phyloP scores from a whole-genome alignment of 1,140 invertebrate genomes.

The Brachionus angularis region DNA sequence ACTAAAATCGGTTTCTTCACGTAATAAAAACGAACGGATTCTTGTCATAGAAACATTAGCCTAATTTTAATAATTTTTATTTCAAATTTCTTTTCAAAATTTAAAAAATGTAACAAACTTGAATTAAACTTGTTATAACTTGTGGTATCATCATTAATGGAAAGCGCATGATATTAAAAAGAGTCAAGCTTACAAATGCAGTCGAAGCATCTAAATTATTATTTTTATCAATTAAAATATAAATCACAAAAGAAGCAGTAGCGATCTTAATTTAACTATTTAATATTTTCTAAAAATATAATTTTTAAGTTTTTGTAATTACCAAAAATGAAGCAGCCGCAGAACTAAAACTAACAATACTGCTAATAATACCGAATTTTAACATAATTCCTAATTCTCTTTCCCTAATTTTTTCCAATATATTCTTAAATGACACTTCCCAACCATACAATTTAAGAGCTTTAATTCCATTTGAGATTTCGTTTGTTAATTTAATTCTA shows the following conservation, averaged over 20 bases:
- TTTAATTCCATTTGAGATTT: constrained; percentile 60
- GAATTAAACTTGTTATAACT: constrained; percentile 55
- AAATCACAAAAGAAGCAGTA: constrained; percentile 55
- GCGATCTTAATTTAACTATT: constrained; percentile 46
- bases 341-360: constrained; percentile 83
- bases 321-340: constrained; percentile 84
- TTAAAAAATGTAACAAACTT: constrained; percentile 17
- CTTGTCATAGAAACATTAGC: constrained; percentile 43
- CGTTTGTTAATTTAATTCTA: constrained; percentile 59
- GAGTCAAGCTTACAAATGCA: constrained; percentile 86
- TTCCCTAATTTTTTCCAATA: constrained; percentile 53
- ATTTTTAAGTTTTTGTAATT: neutral
- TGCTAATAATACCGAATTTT: constrained; percentile 59
- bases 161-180: constrained; percentile 95
- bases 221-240: constrained; percentile 52
- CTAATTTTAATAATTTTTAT: neutral
- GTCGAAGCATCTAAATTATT: constrained; percentile 55
- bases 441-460: constrained; percentile 56
- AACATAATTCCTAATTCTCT: constrained; percentile 59
- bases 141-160: constrained; percentile 66
- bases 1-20: constrained; percentile 1
- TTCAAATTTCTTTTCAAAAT: neutral
- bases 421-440: constrained; percentile 59
- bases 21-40: constrained; percentile 26
- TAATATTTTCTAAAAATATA: neutral